Base-by-base conservation (phyloP, 2,797 vertebrate genomes). In the Lithobates pipiens region DNA sequence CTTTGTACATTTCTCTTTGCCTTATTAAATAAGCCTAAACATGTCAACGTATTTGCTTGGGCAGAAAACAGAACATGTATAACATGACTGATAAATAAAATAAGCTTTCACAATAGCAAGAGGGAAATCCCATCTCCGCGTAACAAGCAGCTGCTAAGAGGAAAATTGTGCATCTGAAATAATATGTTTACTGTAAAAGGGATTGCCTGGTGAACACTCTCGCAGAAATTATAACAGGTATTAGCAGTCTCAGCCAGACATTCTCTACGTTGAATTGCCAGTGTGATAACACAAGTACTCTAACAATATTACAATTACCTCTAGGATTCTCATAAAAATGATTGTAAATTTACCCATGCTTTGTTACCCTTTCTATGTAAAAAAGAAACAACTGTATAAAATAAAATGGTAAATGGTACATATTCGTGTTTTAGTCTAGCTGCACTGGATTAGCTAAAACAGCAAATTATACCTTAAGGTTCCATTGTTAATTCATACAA, bases 121-220 rank as follows among this genome's bases (percentile, higher is more conserved):
- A 57, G 82, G 82, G 82, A 63, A 77, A 70, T 77, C 75, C 82
- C 82, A 57, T 77, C 10, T 69, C 73, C 46, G 63, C 44, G 82
- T 83, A 83, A 76, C 23, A 69, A 76, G 32, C 65, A 57, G 65
- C 82, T 77, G 75, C 57, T 83, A 32, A 39, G 29, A 84, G 32
- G 63, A 54, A 68, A 83, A 32, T 34, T 25, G 27, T 29, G 44
- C 70, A 42, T 77, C 42, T 76, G 54, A 84, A 84, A 84, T 84
- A 71, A 70, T 50, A 75, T 84, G 82, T 84, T 84, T 77, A 63
- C 75, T 39, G 75, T 44, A 63, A 50, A 27, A 50, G 82, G 82
- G 75, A 84, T 25, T 34, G 65, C 36, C 82, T 74, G 80, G 69
- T 61, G 34, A 70, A 73, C 39, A 29, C 44, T 25, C 16, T 82